Evolutionary conservation across 2,888 invertebrate species (phyloP), one percentile per base, ranked within the genome.

Genomic region (Lithophane semibrunnea): DNA sequence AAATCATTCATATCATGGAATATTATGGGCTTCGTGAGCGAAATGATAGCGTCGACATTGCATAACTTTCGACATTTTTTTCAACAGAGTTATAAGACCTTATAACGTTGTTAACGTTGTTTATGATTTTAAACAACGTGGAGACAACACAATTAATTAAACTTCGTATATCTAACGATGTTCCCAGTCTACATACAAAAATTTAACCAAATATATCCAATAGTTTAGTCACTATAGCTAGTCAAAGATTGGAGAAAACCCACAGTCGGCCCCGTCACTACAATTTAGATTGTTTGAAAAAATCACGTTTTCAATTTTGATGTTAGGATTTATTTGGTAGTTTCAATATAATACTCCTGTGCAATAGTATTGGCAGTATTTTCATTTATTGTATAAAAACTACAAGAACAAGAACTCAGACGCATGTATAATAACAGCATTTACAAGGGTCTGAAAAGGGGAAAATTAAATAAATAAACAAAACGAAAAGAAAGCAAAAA

Each of bases 11-110:
- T 54, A 69, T 77, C 64, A 65, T 65, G 69, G 7, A 56, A 77
- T 54, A 60, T 78, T 70, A 82, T 37, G 86, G 73, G 9, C 24
- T 2, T 70, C 80, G 67, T 71, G 81, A 77, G 73, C 63, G 64
- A 76, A 76, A 73, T 69, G 84, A 84, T 79, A 77, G 12, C 64
- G 29, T 42, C 37, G 12, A 2, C 29, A 58, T 82, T 85, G 61
- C 83, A 61, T 58, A 77, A 85, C n/a, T 60, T 64, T 18, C 21
- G 47, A 64, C 16, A 47, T 42, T 12, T 12, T 3, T 7, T 37
- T 37, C 37, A 49, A 67, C 37, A 52, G 10, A 29, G 7, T 1
- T 49, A 29, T 7, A 29, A 66, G 3, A 47, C 10, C 10, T 44
- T 24, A 24, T n/a, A n/a, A n/a, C n/a, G n/a, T n/a, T n/a, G n/a